Conservation (phyloP, 2,113 vertebrate genomes). For the Ranitomeya imitator region DNA sequence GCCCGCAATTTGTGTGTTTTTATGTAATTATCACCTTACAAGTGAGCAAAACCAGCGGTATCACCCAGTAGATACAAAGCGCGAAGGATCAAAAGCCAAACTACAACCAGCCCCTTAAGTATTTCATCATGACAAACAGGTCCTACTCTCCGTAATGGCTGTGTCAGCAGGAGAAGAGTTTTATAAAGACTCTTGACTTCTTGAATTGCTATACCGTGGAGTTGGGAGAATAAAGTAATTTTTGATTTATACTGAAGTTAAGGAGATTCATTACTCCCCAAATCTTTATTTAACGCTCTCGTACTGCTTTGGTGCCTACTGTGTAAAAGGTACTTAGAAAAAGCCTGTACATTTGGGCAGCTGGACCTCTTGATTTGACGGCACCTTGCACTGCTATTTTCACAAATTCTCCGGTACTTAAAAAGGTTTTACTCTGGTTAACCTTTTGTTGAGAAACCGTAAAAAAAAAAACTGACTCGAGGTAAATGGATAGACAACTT, state of each 20-base stretch:
- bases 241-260: conserved; percentile 58
- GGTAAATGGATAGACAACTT: conserved; percentile 57
- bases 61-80: conserved; percentile 38
- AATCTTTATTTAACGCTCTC: conserved; percentile 56
- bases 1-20: conserved; percentile 46
- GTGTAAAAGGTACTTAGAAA: conserved; percentile 58
- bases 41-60: conserved; percentile 21
- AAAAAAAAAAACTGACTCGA: conserved; percentile 37
- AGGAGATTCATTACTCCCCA: conserved; percentile 58
- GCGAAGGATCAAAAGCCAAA: conserved; percentile 34
- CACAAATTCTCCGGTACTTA: conserved; percentile 53
- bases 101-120: conserved; percentile 37
- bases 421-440: conserved; percentile 58
- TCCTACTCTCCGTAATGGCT: conserved; percentile 43
- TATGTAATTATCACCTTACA: conserved; percentile 49
- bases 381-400: conserved; percentile 54
- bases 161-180: conserved; percentile 44
- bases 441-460: conserved; percentile 55
- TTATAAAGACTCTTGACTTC: conserved; percentile 54
- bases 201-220: conserved; percentile 54
- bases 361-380: conserved; percentile 49
- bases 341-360: conserved; percentile 57
- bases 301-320: conserved; percentile 52
- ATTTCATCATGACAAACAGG: conserved; percentile 51
- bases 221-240: conserved; percentile 56